Evolutionary conservation across 2,888 invertebrate species (phyloP), one percentile per base, ranked within the genome.

Genomic region (Machimus rusticus): DNA sequence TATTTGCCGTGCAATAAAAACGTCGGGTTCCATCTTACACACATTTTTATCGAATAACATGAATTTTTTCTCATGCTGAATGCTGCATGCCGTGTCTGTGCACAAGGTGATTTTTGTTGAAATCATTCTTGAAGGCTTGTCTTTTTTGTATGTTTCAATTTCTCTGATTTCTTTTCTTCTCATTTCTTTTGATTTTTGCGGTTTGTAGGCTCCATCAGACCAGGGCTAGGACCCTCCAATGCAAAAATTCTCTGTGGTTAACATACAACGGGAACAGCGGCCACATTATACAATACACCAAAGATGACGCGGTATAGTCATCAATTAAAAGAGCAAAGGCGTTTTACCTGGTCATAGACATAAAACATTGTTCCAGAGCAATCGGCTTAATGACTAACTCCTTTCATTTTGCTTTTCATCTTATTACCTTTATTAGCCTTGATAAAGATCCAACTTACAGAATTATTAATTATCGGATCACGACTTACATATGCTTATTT

Each of bases 91-190:
- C 86, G 86, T 86, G 86, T 74, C 86, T 74, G 74, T 86, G 86
- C 86, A 86, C 86, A 86, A 86, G 86, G 86, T 86, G 86, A 86
- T 86, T 86, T 86, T 74, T 86, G 86, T 86, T 74, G 86, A 86
- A 86, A 86, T 86, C 39, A 74, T 86, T 86, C 86, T 86, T 76
- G 19, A n/a, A 46, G 74, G n/a, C 46, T 86, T 31, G 66, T 86
- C 51, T 86, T 76, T 76, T 57, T 84, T 39, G 66, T 66, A 8
- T 86, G 43, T 51, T 74, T 86, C 31, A 31, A 57, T 76, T 76
- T 86, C 46, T 46, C 43, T 86, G 31, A 86, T 51, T 76, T 86
- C 74, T 86, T 86, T 86, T 86, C 28, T 46, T 86, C 39, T 16
- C 39, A 43, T 31, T 74, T 74, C 76, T 86, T 86, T 57, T 76